Base-by-base conservation (phyloP, 2,888 invertebrate species). In the Calameuta pallipes region DNA sequence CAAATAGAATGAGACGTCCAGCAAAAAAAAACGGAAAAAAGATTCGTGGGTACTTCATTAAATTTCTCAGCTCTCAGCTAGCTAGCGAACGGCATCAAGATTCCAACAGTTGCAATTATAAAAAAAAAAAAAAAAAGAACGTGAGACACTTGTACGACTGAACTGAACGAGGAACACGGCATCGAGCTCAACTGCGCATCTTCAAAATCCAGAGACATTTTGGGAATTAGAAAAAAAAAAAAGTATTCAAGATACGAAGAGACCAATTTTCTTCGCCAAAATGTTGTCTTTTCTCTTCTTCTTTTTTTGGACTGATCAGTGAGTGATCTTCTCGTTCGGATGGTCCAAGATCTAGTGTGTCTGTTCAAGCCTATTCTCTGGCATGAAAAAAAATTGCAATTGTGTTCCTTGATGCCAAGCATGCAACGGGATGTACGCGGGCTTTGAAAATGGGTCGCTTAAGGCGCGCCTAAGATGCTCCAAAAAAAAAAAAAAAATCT, bases 381-480 rank as follows among this genome's bases (percentile, higher is more conserved):
- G 33, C 31, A 3, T 34, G 71, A 34, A 33, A 12, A 31, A 82
- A 78, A 76, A 81, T 83, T 86, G 84, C 80, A 85, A 79, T 81
- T 81, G 74, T 69, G 79, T 80, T 76, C 76, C 79, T 82, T 80
- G 80, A 82, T 86, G 82, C 82, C 79, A 81, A 80, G 80, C 76
- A 76, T 81, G 76, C 81, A 81, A 84, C 83, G 85, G 83, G 84
- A 84, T 82, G 82, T 82, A 80, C 82, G 83, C 82, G 83, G 83
- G 85, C 87, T 83, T 56, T 82, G 84, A 83, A 82, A 85, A 85
- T 85, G 85, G 83, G 84, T 82, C 80, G 82, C 83, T 81, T 83
- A 85, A 78, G 83, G 82, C 85, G 85, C 83, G 86, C 86, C 82
- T 87, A 85, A 85, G 84, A 84, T 86, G 85, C 87, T 86, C 82